A percentile compares a stretch with the other conserved stretches of the same genome.
Evolutionary conservation across 2,888 invertebrate species (phyloP).

Genomic region (Atherix ibis): DNA sequence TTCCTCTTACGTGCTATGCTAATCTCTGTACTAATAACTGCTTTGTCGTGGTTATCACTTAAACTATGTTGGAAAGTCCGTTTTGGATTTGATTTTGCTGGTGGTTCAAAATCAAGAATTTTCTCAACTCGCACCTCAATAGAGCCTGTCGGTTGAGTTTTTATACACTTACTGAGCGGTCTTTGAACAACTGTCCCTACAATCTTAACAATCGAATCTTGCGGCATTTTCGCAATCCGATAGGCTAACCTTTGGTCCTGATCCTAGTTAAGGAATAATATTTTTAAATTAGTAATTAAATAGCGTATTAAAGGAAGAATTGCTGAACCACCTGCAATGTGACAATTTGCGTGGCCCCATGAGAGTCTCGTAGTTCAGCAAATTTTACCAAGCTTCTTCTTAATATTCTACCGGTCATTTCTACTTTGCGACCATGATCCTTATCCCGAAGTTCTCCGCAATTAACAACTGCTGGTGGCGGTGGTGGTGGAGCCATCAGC

Average conservation of each 20-base stretch:
- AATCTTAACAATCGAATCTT: conserved; percentile 28
- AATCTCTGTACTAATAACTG: too few species aligned
- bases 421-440: conserved; percentile 39
- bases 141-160: conserved; percentile 31
- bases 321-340: conserved; percentile 24
- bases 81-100: not conserved
- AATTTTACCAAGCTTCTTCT: conserved; percentile 41
- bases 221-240: conserved; percentile 31
- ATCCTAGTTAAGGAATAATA: too few species aligned
- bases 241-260: conserved; percentile 27
- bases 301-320: too few species aligned
- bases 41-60: too few species aligned
- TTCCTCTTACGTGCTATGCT: too few species aligned
- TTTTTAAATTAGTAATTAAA: too few species aligned
- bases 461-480: conserved; percentile 26
- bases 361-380: conserved; percentile 43
- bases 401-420: conserved; percentile 45
- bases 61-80: too few species aligned
- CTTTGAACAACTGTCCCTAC: conserved; percentile 27
- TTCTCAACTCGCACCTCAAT: conserved; percentile 33
- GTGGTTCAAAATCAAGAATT: conserved; percentile 21
- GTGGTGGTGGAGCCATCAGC: conserved; percentile 26
- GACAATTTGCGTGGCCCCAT: conserved; percentile 44
- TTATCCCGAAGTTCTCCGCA: conserved; percentile 42
- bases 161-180: conserved; percentile 27